Evolutionary conservation across 1,140 invertebrate species (phyloP).

Genomic region (Pissodes strobi): DNA sequence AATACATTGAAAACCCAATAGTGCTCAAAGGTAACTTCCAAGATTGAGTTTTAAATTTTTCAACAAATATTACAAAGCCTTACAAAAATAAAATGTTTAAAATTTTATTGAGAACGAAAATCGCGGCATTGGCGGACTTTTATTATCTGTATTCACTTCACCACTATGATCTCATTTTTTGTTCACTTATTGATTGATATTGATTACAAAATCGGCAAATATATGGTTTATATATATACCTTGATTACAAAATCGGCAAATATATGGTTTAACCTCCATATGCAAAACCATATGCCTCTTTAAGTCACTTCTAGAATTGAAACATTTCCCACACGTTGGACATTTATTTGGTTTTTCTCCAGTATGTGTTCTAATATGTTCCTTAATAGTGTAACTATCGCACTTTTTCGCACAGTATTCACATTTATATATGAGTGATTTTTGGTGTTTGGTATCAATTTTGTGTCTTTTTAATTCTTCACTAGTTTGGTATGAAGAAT

Average conservation of each 20-base stretch:
- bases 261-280: slow-evolving; percentile 52
- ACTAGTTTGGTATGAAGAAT: slow-evolving; percentile 13
- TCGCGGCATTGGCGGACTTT: too few species aligned
- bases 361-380: slow-evolving; percentile 54
- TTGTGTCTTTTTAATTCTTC: slow-evolving; percentile 28
- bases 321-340: slow-evolving; percentile 72
- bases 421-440: slow-evolving; percentile 21
- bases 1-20: too few species aligned
- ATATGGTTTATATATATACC: too few species aligned
- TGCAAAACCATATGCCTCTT: slow-evolving; percentile 65
- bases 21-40: too few species aligned
- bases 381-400: slow-evolving; percentile 38
- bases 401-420: slow-evolving; percentile 46
- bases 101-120: too few species aligned
- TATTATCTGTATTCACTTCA: too few species aligned
- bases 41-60: too few species aligned
- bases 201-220: too few species aligned
- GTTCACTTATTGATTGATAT: too few species aligned
- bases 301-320: slow-evolving; percentile 58
- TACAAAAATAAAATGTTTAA: too few species aligned
- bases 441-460: slow-evolving; percentile 30
- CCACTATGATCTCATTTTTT: too few species aligned
- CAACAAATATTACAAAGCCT: too few species aligned
- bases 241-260: slow-evolving; percentile 45
- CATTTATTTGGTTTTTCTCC: slow-evolving; percentile 80